phyloP scores from a whole-genome alignment of 2,888 invertebrate species.

The Phalangium opilio region DNA sequence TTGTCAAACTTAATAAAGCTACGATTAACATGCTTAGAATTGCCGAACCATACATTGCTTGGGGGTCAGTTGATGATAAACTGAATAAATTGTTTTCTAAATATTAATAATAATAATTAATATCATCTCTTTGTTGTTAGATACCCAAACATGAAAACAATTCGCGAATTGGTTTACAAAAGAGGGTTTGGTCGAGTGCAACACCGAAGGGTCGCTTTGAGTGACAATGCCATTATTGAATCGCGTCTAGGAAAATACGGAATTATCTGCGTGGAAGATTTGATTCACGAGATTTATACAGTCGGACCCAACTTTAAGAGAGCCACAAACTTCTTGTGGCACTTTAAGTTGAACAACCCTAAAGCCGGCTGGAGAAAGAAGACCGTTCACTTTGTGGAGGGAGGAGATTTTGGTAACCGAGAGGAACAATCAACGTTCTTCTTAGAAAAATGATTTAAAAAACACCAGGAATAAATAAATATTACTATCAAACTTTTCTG shows the following conservation, averaged over 20 bases:
- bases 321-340: constrained; percentile 97
- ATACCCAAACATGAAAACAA: constrained; percentile 91
- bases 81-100: neutral
- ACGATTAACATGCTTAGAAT: constrained; percentile 97
- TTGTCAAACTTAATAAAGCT: constrained; percentile 93
- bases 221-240: constrained; percentile 87
- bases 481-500: too few relatives aligned
- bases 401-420: constrained; percentile 97
- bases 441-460: constrained; percentile 93
- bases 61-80: constrained; percentile 46
- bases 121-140: too few relatives aligned
- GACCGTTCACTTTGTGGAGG: constrained; percentile 98
- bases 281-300: constrained; percentile 89
- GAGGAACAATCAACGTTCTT: constrained; percentile 94
- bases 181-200: constrained; percentile 90
- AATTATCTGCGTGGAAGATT: constrained; percentile 95
- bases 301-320: constrained; percentile 74
- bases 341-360: constrained; percentile 98
- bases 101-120: too few relatives aligned
- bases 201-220: constrained; percentile 75
- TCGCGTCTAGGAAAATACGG: constrained; percentile 62
- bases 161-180: constrained; percentile 93
- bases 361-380: constrained; percentile 99
- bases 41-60: constrained; percentile 93
- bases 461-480: too few relatives aligned